A percentile compares a stretch with the other conserved stretches of the same genome.
phyloP scores from a whole-genome alignment of 2,113 vertebrate species.

The Chaetodon auriga region DNA sequence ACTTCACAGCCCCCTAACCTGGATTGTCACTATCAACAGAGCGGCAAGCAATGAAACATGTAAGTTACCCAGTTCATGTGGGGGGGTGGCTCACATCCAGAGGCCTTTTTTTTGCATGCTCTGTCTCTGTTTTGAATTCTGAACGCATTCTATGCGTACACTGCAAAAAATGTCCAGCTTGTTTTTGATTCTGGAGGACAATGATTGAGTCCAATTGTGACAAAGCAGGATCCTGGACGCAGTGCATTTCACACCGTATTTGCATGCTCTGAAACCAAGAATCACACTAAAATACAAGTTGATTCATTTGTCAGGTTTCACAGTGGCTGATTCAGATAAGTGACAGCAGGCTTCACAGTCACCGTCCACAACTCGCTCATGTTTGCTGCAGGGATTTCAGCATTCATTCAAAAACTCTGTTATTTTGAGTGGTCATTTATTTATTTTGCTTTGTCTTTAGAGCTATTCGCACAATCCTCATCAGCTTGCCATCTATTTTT shows the following conservation, averaged over 20 bases:
- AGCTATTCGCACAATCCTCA: not conserved
- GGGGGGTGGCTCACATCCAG: conserved; percentile 29
- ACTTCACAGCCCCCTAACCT: conserved; percentile 35
- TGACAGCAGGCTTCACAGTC: not conserved
- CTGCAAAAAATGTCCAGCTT: conserved; percentile 53
- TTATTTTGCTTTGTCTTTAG: not conserved
- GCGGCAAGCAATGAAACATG: conserved; percentile 6
- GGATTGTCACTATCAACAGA: conserved; percentile 30
- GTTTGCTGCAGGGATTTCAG: not conserved
- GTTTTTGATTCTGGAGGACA: not conserved
- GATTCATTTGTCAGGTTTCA: not conserved
- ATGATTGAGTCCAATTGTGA: not conserved
- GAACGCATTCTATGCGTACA: conserved; percentile 8
- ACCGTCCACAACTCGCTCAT: not conserved
- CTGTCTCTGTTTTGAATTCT: conserved; percentile 67
- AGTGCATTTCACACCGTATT: not conserved
- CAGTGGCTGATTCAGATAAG: not conserved
- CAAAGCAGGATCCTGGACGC: not conserved
- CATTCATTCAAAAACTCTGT: too few species aligned
- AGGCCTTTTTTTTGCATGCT: conserved; percentile 47
- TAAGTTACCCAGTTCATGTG: conserved; percentile 22
- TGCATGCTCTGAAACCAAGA: not conserved
- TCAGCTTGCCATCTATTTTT: not conserved
- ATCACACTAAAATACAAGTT: not conserved
- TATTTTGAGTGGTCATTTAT: not conserved